Percentiles rank a stretch among this genome's conserved stretches.
phyloP scores from a whole-genome alignment of 2,797 vertebrate species.

The Craterocephalus amniculus region DNA sequence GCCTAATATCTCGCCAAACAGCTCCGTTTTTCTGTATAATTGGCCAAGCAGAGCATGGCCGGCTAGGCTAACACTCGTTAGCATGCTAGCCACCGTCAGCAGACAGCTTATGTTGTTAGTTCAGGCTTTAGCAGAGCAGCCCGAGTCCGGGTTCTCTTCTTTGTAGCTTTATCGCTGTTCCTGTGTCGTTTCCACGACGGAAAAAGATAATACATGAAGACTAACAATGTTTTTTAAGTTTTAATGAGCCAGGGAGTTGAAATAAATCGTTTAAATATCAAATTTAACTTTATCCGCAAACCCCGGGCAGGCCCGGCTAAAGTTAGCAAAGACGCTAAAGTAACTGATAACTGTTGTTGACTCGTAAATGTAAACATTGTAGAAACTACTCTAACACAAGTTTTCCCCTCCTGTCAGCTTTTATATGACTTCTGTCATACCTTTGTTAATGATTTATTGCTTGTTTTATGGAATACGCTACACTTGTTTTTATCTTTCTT shows the following conservation, averaged over 20 bases:
- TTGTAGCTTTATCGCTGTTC: background rate
- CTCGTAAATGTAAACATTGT: constrained; percentile 30
- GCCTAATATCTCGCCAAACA: constrained; percentile 28
- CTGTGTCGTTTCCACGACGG: rapidly evolving
- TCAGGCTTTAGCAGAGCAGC: constrained; percentile 10
- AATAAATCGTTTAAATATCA: background rate
- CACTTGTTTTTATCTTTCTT: too few relatives aligned
- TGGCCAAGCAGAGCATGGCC: constrained; percentile 79
- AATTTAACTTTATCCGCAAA: constrained; percentile 22
- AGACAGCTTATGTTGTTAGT: constrained; percentile 45
- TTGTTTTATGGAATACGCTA: background rate
- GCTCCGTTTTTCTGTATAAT: constrained; percentile 35
- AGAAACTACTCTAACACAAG: background rate
- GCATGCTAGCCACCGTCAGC: constrained; percentile 48
- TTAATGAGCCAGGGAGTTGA: background rate
- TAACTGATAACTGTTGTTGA: constrained; percentile 11
- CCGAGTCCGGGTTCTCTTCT: background rate
- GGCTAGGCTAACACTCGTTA: constrained; percentile 71
- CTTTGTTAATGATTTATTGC: background rate
- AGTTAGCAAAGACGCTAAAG: constrained; percentile 40
- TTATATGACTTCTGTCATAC: background rate
- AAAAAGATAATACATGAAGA: rapidly evolving
- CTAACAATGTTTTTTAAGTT: rapidly evolving
- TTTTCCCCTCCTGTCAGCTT: background rate
- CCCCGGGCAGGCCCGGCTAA: constrained; percentile 61